phyloP scores from a whole-genome alignment of 2,113 vertebrate genomes.

The Melanotaenia duboulayi region DNA sequence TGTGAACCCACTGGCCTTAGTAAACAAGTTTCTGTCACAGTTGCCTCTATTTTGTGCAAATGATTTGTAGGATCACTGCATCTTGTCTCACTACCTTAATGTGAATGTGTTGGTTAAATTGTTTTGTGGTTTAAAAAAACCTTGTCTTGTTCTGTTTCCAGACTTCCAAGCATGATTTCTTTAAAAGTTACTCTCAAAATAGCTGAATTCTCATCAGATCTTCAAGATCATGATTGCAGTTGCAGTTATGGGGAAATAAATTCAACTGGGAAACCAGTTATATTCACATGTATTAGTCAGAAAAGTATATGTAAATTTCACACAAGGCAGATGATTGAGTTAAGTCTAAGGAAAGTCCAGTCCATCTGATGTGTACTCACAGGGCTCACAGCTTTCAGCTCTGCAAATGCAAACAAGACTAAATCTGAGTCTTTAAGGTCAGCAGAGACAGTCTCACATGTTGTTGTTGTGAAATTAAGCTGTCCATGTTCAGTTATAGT shows the following conservation, averaged over 20 bases:
- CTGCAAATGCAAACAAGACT: background rate
- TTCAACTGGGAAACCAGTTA: no score
- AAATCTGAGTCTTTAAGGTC: background rate
- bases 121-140: no score
- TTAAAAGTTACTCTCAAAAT: no score
- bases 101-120: no score
- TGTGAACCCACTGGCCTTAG: background rate
- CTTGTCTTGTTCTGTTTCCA: no score
- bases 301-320: background rate
- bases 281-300: background rate
- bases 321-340: background rate
- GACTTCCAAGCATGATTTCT: no score
- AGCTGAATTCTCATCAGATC: no score
- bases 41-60: background rate
- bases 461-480: background rate
- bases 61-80: background rate
- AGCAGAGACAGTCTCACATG: background rate
- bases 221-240: no score
- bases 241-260: no score
- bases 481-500: background rate
- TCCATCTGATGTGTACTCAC: background rate
- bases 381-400: background rate
- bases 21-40: background rate
- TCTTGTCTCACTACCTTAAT: background rate
- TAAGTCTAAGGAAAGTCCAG: background rate